Evolutionary conservation across 2,888 invertebrate species (phyloP), one percentile per base, ranked within the genome.

Genomic region (Ennomos quercinarius): DNA sequence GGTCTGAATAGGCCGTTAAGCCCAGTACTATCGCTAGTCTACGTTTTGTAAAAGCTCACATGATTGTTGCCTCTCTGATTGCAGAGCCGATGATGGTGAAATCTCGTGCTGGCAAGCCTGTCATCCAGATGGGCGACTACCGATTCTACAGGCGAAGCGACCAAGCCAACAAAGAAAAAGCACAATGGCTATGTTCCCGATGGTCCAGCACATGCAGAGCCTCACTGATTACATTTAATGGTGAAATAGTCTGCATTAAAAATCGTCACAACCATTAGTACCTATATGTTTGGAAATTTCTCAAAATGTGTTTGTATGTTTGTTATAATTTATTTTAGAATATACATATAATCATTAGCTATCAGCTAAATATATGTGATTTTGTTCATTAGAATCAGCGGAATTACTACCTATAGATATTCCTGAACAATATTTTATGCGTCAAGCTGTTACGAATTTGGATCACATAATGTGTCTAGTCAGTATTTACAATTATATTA

Each of bases 241-340:
- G 71, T 34, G 10, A 60, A 34, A 69, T 80, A 9, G 42, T 81
- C 1, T 61, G 35, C 11, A 45, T 57, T 3, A 69, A 54, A 12
- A 70, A 80, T 57, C n/a, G 58, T 8, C 83, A 84, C 55, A 73
- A 66, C 12, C 78, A 79, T 71, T 71, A 55, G 72, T 51, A 52
- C 50, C 53, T 73, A 56, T 45, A 68, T 48, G 0, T 63, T 62
- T 6, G 0, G 27, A 27, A 4, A 27, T 27, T 5, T 27, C 27
- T 6, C 0, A 27, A 27, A 27, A 27, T 27, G 27, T 27, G 27
- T 27, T 6, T 27, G 27, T 6, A 27, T 27, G 27, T 27, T 27
- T 27, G 6, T 27, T 27, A 27, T 27, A 4, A 3, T 27, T 27
- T 27, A 27, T 27, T 27, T 6, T 27, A 27, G 27, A 27, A 27